phyloP scores from a whole-genome alignment of 2,113 vertebrate genomes.

The Camelus bactrianus region DNA sequence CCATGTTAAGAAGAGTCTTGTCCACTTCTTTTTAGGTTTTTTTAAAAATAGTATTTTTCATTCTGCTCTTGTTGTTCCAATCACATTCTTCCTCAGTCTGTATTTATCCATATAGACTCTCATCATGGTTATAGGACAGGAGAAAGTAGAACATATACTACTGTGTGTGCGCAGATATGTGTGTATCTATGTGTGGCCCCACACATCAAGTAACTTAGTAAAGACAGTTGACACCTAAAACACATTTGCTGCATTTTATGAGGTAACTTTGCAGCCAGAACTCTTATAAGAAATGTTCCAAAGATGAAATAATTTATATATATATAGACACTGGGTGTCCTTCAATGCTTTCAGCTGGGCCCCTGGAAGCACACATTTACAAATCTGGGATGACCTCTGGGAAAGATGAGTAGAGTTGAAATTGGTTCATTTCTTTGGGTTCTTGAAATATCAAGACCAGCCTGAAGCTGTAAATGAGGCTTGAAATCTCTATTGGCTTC shows the following conservation, averaged over 20 bases:
- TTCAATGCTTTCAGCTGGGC: rapidly evolving
- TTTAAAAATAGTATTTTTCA: not conserved
- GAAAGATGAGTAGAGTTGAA: not conserved
- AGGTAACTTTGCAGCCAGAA: not conserved
- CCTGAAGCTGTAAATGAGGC: not conserved
- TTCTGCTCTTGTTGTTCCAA: not conserved
- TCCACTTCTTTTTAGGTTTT: not conserved
- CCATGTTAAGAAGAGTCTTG: not conserved
- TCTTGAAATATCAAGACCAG: conserved; percentile 18
- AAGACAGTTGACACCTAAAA: not conserved
- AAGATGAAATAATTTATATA: not conserved
- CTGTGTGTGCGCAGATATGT: rapidly evolving
- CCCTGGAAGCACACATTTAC: not conserved
- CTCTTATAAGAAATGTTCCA: not conserved
- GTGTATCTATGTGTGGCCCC: rapidly evolving
- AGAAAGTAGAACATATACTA: not conserved
- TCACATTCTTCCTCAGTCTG: not conserved
- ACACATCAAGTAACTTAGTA: not conserved
- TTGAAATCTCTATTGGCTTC: not conserved
- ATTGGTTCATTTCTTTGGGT: not conserved
- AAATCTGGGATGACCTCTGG: not conserved
- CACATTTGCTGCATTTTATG: not conserved
- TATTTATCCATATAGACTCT: not conserved
- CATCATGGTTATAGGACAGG: not conserved
- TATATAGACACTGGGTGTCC: not conserved